These are phyloP conservation scores for Zelostemma sp. DNA, from an alignment of 1,140 invertebrate genomes.

Conservation along the genomic window DNA sequence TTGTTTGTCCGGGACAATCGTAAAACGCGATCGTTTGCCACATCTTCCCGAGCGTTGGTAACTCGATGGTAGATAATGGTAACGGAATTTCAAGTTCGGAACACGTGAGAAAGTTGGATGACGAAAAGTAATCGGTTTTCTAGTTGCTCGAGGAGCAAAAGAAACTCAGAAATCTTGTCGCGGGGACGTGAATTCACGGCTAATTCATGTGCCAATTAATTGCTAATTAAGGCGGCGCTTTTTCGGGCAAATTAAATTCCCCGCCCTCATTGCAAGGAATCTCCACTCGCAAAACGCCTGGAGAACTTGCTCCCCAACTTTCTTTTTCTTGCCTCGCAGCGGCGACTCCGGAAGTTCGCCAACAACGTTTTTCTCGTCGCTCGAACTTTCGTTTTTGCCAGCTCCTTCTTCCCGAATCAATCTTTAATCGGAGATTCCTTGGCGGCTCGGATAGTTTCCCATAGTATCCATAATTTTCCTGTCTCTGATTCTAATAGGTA, in stretches of 20 bases:
- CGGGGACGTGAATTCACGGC: conserved; percentile 56
- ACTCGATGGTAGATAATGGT: conserved; percentile 13
- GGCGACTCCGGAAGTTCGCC: conserved; percentile 38
- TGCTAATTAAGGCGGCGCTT: conserved; percentile 66
- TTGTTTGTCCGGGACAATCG: conserved; percentile 29
- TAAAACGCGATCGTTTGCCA: conserved; percentile 32
- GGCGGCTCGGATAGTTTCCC: conserved; percentile 8
- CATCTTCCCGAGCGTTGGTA: conserved; percentile 17
- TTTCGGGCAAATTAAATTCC: conserved; percentile 64
- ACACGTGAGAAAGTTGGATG: conserved; percentile 58
- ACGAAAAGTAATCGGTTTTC: conserved; percentile 54
- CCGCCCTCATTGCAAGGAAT: conserved; percentile 36
- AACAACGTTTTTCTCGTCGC: conserved; percentile 47
- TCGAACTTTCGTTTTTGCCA: conserved; percentile 52
- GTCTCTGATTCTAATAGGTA: conserved; percentile 12
- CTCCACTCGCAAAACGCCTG: conserved; percentile 38
- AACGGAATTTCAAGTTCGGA: conserved; percentile 33
- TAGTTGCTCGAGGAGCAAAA: conserved; percentile 40
- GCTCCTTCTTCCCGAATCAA: conserved; percentile 60
- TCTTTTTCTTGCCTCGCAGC: conserved; percentile 9
- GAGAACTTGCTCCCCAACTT: conserved; percentile 45
- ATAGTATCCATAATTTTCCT: conserved; percentile 19
- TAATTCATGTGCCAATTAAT: conserved; percentile 70
- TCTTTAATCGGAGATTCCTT: conserved; percentile 56
- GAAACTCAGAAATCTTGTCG: conserved; percentile 20